Evolutionary conservation across 2,888 invertebrate species (phyloP), one percentile per base, ranked within the genome.

Genomic region (Hirtodrosophila alboralis): DNA sequence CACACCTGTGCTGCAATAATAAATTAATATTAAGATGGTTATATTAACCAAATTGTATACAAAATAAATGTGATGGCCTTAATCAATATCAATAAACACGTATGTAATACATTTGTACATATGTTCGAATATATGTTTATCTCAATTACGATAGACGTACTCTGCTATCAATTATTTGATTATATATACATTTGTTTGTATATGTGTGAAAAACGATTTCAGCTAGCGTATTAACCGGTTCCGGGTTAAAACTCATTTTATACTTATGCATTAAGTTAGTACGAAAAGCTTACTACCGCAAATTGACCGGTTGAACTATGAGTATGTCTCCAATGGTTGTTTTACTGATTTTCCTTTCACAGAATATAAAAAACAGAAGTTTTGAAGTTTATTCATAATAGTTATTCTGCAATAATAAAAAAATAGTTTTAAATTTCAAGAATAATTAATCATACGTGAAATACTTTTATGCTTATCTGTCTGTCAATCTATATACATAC

Each of bases 221-320:
- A 40, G n/a, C 14, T 21, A 13, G 16, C 13, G 43, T 52, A 59
- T 52, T 45, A 57, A 64, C 43, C 53, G 27, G 49, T 66, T 43
- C 60, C 33, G 23, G 27, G n/a, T 37, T 21, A 23, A 53, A 30
- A 27, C 8, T 2, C 23, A 23, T 5, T n/a, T 3, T 21, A 38
- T 12, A 10, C 27, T 8, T n/a, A 8, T 27, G n/a, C 2, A 5
- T 8, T 1, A 30, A 16, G 10, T 16, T 6, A 8, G n/a, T 23
- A 9, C 18, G 4, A 5, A 40, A 40, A 56, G 8, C 13, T 34
- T 12, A 7, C 6, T 23, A 23, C 23, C 23, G 8, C 23, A 23
- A 23, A 7, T 5, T 23, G 8, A 8, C 8, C 5, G 6, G 23
- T 23, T 6, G 1, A 23, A 23, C 23, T 23, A 23, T 8, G 23